phyloP scores from a whole-genome alignment of 92 coral and sea anemone species.

The Palythoa caribaeorum region DNA sequence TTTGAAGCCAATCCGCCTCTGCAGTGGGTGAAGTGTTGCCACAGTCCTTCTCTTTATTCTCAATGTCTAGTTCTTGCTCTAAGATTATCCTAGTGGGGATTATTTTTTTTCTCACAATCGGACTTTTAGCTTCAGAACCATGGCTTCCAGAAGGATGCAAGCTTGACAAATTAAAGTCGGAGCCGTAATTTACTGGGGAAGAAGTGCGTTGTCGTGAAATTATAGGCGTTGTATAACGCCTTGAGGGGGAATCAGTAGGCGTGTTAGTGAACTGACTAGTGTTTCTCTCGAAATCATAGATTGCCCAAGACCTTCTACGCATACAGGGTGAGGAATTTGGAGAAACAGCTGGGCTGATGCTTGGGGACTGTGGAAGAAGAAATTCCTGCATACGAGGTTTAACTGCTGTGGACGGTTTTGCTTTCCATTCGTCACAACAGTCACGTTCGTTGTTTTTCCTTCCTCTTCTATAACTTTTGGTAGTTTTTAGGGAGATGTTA shows the following conservation, averaged over 20 bases:
- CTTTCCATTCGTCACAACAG: background rate
- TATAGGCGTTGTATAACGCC: conserved; percentile 26
- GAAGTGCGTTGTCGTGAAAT: background rate
- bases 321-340: conserved; percentile 7
- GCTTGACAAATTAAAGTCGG: background rate
- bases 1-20: conserved; percentile 6
- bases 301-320: conserved; percentile 33
- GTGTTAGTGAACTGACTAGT: background rate
- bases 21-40: background rate
- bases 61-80: background rate
- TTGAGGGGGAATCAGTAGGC: background rate
- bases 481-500: background rate
- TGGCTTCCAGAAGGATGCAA: background rate
- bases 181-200: background rate
- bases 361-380: conserved; percentile 6
- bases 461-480: background rate
- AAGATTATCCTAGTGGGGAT: background rate
- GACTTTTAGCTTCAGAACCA: background rate
- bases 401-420: background rate
- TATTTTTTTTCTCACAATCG: background rate
- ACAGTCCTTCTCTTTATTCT: background rate
- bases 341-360: background rate
- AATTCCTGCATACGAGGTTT: background rate
- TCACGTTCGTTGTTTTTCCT: background rate
- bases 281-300: background rate